phyloP scores from a whole-genome alignment of 2,888 invertebrate genomes.

The Iselma pallidipennis region DNA sequence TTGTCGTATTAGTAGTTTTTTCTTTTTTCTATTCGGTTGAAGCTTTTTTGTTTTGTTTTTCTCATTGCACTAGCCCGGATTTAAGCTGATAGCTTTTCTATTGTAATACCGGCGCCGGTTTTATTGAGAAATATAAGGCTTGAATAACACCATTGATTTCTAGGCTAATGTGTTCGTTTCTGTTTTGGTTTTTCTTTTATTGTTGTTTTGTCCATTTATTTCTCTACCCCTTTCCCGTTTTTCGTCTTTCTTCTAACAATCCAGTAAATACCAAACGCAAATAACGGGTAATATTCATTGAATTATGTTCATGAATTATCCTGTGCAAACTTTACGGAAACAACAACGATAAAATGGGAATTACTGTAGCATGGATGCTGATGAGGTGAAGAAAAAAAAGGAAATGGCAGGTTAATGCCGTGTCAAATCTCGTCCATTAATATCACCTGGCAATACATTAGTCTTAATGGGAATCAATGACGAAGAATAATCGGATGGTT shows the following conservation, averaged over 20 bases:
- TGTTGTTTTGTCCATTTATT: background rate
- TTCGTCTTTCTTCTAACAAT: too few relatives aligned
- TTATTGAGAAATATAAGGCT: slow-evolving; percentile 5
- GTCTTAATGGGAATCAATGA: background rate
- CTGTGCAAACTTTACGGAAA: background rate
- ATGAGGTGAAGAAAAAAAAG: too few relatives aligned
- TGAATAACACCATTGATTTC: background rate
- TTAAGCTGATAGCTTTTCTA: slow-evolving; percentile 10
- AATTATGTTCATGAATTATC: too few relatives aligned
- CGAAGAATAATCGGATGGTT: background rate
- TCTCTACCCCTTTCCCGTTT: too few relatives aligned
- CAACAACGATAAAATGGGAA: background rate
- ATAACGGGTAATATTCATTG: too few relatives aligned
- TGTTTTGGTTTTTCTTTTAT: background rate
- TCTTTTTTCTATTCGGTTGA: too few relatives aligned
- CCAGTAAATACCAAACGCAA: too few relatives aligned
- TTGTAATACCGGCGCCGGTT: slow-evolving; percentile 2
- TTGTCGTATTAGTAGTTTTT: too few relatives aligned
- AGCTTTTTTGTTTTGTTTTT: slow-evolving; percentile 1
- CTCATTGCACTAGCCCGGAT: background rate
- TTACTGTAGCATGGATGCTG: background rate
- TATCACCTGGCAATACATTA: background rate
- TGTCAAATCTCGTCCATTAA: background rate
- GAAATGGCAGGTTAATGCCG: too few relatives aligned
- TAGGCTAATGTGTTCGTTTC: background rate